These are phyloP conservation scores for Corythornis madagascariensis DNA, from an alignment of 2,113 vertebrate genomes.

Conservation along the genomic window DNA sequence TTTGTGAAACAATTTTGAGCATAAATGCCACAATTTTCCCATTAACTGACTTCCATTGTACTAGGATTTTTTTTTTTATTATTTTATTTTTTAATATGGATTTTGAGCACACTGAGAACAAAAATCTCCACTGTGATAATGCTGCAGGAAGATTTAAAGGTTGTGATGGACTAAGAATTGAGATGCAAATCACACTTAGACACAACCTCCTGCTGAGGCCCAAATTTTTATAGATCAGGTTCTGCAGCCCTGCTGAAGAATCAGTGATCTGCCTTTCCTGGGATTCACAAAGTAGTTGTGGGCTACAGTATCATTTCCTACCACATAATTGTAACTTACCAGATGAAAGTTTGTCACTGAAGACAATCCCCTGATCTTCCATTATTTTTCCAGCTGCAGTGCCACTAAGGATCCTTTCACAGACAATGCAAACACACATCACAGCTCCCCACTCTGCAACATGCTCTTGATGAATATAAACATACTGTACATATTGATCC, in stretches of 20 bases:
- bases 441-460: slow-evolving; percentile 66
- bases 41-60: slow-evolving; percentile 41
- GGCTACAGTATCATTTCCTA: slow-evolving; percentile 72
- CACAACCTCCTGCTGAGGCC: slow-evolving; percentile 70
- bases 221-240: slow-evolving; percentile 76
- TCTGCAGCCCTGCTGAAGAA: slow-evolving; percentile 70
- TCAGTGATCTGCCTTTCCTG: slow-evolving; percentile 61
- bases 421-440: slow-evolving; percentile 70
- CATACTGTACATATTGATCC: slow-evolving; percentile 71
- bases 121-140: slow-evolving; percentile 62
- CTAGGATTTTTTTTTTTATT: background rate
- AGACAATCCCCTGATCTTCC: slow-evolving; percentile 67
- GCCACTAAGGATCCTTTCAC: slow-evolving; percentile 59
- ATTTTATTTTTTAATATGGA: slow-evolving; percentile 1
- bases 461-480: slow-evolving; percentile 72
- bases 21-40: background rate
- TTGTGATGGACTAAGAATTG: slow-evolving; percentile 69
- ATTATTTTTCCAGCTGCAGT: slow-evolving; percentile 75
- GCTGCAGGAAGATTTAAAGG: slow-evolving; percentile 69
- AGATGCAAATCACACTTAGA: slow-evolving; percentile 77
- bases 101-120: slow-evolving; percentile 47
- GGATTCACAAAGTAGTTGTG: slow-evolving; percentile 72
- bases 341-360: slow-evolving; percentile 77
- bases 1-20: slow-evolving; percentile 22
- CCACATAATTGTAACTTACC: slow-evolving; percentile 71